Base-by-base conservation (phyloP, 2,888 invertebrate species). In the Aspidiotus rigidus region DNA sequence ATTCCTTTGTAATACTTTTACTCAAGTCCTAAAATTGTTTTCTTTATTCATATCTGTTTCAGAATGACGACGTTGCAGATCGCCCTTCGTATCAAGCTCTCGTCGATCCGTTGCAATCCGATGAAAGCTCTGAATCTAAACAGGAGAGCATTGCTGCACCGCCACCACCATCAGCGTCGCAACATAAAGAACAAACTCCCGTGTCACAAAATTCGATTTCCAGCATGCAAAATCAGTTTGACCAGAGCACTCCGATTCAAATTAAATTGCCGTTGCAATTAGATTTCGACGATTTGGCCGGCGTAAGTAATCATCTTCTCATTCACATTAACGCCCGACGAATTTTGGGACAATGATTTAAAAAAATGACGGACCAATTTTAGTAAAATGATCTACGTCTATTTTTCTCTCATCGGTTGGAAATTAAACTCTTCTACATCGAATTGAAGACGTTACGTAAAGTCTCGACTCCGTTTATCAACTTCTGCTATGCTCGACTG, bases 201-300 rank as follows among this genome's bases (percentile, higher is more conserved):
- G 66, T 67, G 13, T 40, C 56, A 44, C 72, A 73, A 63, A 67
- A 57, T 44, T 57, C 2, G 10, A 49, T 15, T 44, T 55, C 64
- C 49, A n/a, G n/a, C 28, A 9, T 40, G 7, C 59, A 53, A 61
- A 75, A 61, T 77, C 77, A 11, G 76, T 78, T 3, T 84, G 85
- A 71, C 79, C 71, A 64, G 42, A 78, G 83, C 61, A 76, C 79
- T 42, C 80, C 86, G 79, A 77, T 84, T 79, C 83, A 84, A 75
- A 83, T 88, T 76, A 88, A 88, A 77, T 80, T 91, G 77, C 90
- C 90, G 71, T 82, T 90, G 70, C 88, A 89, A 78, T 83, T 92
- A 76, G 89, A 90, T 79, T 84, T 91, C 72, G 90, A 90, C 75
- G 90, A 91, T 72, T 81, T 91, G 71, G 89, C 90, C 41, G 88